Evolutionary conservation across 2,888 invertebrate species (phyloP).

Genomic region (Nephrocerus scutellatus): DNA sequence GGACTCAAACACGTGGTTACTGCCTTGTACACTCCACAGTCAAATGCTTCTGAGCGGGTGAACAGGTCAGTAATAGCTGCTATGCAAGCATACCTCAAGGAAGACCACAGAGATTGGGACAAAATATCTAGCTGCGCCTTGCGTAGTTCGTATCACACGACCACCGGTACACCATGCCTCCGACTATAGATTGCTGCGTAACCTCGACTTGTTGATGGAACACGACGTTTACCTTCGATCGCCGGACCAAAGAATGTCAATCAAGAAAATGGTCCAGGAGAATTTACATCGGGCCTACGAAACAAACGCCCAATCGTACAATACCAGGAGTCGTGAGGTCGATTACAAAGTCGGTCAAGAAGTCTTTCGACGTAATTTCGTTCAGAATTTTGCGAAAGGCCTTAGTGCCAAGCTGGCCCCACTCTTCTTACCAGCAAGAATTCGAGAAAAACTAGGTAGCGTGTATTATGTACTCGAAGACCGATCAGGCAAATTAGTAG

Average conservation of each 20-base stretch:
- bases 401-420: background rate
- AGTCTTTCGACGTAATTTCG: background rate
- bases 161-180: too few relatives aligned
- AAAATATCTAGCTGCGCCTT: too few relatives aligned
- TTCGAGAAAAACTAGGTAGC: background rate
- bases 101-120: conserved; percentile 9
- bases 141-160: too few relatives aligned
- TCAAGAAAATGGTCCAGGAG: too few relatives aligned
- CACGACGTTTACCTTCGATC: too few relatives aligned
- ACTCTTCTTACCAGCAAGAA: background rate
- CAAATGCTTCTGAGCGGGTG: conserved; percentile 32
- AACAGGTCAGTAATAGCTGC: conserved; percentile 30
- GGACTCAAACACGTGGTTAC: conserved; percentile 18
- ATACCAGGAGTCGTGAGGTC: too few relatives aligned
- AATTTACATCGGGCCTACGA: too few relatives aligned
- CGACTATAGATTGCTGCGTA: too few relatives aligned
- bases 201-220: too few relatives aligned
- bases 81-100: conserved; percentile 15
- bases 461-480: background rate
- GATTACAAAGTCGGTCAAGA: too few relatives aligned
- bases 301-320: too few relatives aligned
- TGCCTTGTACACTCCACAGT: conserved; percentile 31
- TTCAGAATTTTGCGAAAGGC: background rate
- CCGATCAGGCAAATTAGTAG: background rate
- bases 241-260: too few relatives aligned